phyloP scores from a whole-genome alignment of 2,113 vertebrate species.

The Dinomys branickii region DNA sequence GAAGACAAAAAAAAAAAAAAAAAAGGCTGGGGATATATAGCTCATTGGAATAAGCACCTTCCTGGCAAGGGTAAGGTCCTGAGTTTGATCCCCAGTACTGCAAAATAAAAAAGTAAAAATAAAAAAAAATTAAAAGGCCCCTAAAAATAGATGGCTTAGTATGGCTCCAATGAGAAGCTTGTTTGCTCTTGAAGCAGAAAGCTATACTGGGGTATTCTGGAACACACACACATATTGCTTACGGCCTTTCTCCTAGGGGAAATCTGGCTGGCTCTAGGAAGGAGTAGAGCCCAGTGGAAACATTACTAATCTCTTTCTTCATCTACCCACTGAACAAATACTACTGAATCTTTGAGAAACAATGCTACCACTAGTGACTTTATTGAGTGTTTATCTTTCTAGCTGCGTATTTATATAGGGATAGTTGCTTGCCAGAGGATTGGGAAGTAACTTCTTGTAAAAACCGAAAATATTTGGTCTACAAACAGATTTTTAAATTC shows the following conservation, averaged over 20 bases:
- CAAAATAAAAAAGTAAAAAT: too few relatives aligned
- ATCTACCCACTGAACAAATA: constrained; percentile 77
- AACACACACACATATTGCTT: background rate
- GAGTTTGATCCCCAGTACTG: too few relatives aligned
- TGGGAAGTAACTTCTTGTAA: constrained; percentile 67
- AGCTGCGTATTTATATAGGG: constrained; percentile 68
- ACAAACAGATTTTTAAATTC: constrained; percentile 69
- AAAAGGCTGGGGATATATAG: too few relatives aligned
- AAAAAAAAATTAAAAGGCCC: too few relatives aligned
- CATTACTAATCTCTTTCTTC: constrained; percentile 69
- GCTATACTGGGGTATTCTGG: constrained; percentile 22
- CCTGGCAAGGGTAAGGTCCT: too few relatives aligned
- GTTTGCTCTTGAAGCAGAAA: constrained; percentile 48
- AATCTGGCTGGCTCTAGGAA: constrained; percentile 63
- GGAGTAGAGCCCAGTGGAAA: constrained; percentile 66
- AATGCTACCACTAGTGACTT: constrained; percentile 68
- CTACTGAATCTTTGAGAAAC: constrained; percentile 74
- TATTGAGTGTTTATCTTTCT: constrained; percentile 65
- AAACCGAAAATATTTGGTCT: constrained; percentile 64
- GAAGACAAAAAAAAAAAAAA: too few relatives aligned
- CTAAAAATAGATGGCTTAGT: constrained; percentile 18
- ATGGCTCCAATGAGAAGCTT: background rate
- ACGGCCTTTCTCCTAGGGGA: constrained; percentile 9
- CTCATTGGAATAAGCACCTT: too few relatives aligned
- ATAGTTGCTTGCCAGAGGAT: constrained; percentile 59